These are phyloP conservation scores for Melanerpes aurifrons DNA, from an alignment of 2,113 vertebrate genomes.

Conservation along the genomic window DNA sequence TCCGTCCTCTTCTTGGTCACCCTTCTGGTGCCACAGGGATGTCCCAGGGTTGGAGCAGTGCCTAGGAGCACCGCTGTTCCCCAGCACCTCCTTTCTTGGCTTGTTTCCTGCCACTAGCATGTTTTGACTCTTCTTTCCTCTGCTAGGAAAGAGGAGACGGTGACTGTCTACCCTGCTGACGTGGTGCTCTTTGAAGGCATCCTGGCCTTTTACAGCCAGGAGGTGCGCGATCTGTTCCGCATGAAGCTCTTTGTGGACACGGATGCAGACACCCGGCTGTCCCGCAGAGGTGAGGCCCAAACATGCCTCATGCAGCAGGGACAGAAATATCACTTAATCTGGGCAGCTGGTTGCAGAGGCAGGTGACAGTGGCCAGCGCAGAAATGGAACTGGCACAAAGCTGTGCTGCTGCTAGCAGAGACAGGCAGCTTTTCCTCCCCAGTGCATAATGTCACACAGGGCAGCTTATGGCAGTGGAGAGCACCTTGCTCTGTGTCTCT, in stretches of 20 bases:
- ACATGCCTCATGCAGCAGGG: not conserved
- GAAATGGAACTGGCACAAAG: not conserved
- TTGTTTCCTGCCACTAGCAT: not conserved
- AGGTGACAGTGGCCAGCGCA: not conserved
- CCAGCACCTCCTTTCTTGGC: not conserved
- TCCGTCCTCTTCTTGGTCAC: not conserved
- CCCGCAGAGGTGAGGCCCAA: slow-evolving; percentile 86
- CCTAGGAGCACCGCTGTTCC: not conserved
- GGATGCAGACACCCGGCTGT: slow-evolving; percentile 93
- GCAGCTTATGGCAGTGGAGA: not conserved
- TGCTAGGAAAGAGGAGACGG: slow-evolving; percentile 91
- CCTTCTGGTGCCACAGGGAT: slow-evolving; percentile 22
- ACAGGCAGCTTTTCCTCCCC: not conserved
- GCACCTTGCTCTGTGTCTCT: not conserved
- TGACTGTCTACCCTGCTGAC: slow-evolving; percentile 93
- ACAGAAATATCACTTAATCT: not conserved
- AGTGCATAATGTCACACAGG: not conserved
- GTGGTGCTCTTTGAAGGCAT: slow-evolving; percentile 98
- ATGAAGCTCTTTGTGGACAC: slow-evolving; percentile 99
- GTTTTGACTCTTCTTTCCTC: not conserved
- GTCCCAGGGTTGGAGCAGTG: slow-evolving; percentile 21
- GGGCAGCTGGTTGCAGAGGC: not conserved
- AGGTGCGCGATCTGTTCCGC: slow-evolving; percentile 95
- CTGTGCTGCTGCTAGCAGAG: not conserved
- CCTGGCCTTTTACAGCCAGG: slow-evolving; percentile 95